Base-by-base conservation (phyloP, 2,888 invertebrate genomes). In the Teleogryllus oceanicus region DNA sequence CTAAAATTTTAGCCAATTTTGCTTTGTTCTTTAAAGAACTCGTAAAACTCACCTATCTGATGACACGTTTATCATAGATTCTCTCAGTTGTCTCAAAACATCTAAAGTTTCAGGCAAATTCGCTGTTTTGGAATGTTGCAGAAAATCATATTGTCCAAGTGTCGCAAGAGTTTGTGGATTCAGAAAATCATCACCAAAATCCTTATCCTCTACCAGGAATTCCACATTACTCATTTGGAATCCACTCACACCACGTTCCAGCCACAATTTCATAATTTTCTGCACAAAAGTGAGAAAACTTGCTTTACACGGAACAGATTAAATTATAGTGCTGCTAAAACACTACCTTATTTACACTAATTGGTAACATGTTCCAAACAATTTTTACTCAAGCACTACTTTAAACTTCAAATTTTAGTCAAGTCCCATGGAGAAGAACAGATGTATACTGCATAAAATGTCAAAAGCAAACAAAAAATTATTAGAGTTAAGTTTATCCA, bases 221-320 rank as follows among this genome's bases (percentile, higher is more conserved):
- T 92, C 92, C 0, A 91, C 92, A 80, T 92, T 91, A 76, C 89
- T 89, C 37, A 96, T 86, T 85, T 96, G 92, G 84, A 98, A 92
- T 5, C 98, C 98, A 83, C 90, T 91, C 0, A 95, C 92, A 0
- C 97, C 97, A 4, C 92, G 88, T 8, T 90, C 88, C 82, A 96
- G 85, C 91, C 96, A 95, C 83, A 90, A 91, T 74, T 88, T 87
- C 2, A 97, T 86, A 1, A 94, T 92, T 0, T 89, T 88, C 84
- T 92, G 21, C 21, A 21, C 21, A 21, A 21, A 21, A 21, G 21
- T 21, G 1, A 21, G 1, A 21, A 21, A 21, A 21, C 1, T 21
- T 21, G 21, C 21, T 37, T 37, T 4, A 37, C 24, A 37, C 4
- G 5, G 4, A 37, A 2, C 24, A 37, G 24, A n/a, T n/a, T 37